Percentiles rank a stretch among this genome's conserved stretches.
Conservation (phyloP, 1,140 invertebrate genomes). For the Bombus affinis region DNA sequence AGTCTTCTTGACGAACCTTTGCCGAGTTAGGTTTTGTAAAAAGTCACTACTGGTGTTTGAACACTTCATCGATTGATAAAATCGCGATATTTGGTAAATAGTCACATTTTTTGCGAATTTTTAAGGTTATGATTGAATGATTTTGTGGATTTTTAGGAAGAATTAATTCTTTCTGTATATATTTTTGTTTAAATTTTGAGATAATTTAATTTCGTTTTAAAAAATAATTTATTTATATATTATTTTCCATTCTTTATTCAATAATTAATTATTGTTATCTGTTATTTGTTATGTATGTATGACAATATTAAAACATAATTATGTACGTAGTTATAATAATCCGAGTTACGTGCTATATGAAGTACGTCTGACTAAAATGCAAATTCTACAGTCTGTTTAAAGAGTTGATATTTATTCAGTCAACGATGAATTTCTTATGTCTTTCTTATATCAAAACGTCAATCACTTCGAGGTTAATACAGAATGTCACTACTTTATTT, state of each 20-base stretch:
- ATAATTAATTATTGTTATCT: background rate
- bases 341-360: background rate
- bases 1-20: background rate
- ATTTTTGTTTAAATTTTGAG: background rate
- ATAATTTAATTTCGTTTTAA: background rate
- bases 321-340: background rate
- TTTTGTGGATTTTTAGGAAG: background rate
- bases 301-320: background rate
- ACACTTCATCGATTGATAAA: background rate
- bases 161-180: background rate
- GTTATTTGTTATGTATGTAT: background rate
- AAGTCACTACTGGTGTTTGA: background rate
- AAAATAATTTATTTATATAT: background rate
- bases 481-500: no score
- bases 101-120: background rate
- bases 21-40: conserved; percentile 7
- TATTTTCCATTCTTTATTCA: background rate
- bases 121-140: background rate
- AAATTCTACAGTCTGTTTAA: background rate
- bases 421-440: background rate
- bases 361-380: background rate
- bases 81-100: background rate
- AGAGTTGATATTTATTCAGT: background rate
- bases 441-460: background rate
- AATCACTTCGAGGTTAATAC: no score